phyloP scores from a whole-genome alignment of 2,888 invertebrate species.

The Theretra japonica region DNA sequence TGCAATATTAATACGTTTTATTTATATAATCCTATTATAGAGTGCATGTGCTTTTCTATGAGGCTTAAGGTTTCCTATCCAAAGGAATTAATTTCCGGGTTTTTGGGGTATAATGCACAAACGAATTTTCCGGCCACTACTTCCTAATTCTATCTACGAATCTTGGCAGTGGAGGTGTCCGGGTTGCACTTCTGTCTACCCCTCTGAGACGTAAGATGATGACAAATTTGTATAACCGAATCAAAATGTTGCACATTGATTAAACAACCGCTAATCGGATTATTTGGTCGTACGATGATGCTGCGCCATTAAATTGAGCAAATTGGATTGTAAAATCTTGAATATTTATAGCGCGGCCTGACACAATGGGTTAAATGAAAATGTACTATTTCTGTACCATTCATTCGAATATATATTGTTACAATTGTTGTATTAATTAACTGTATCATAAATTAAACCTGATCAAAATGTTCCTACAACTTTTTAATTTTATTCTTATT shows the following conservation, averaged over 20 bases:
- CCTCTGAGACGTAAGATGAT: background rate
- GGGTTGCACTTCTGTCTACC: background rate
- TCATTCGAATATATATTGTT: background rate
- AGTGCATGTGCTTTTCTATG: too few relatives aligned
- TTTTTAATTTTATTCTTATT: too few relatives aligned
- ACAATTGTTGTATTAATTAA: background rate
- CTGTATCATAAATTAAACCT: too few relatives aligned
- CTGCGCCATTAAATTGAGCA: constrained; percentile 15
- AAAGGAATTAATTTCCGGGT: too few relatives aligned
- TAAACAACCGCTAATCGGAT: background rate
- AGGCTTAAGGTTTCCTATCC: too few relatives aligned
- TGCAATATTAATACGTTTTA: too few relatives aligned
- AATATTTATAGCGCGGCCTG: constrained; percentile 13
- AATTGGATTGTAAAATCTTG: constrained; percentile 16
- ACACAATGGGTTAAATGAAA: constrained; percentile 12
- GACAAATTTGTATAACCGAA: background rate
- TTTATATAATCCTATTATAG: too few relatives aligned
- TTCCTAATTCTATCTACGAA: too few relatives aligned
- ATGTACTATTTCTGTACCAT: background rate
- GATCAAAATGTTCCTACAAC: too few relatives aligned
- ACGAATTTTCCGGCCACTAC: too few relatives aligned
- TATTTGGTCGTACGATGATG: background rate
- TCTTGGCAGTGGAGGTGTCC: too few relatives aligned
- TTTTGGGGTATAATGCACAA: too few relatives aligned
- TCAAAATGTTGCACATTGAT: background rate